Base-by-base conservation (phyloP, 2,113 vertebrate genomes). In the Cololabis saira region DNA sequence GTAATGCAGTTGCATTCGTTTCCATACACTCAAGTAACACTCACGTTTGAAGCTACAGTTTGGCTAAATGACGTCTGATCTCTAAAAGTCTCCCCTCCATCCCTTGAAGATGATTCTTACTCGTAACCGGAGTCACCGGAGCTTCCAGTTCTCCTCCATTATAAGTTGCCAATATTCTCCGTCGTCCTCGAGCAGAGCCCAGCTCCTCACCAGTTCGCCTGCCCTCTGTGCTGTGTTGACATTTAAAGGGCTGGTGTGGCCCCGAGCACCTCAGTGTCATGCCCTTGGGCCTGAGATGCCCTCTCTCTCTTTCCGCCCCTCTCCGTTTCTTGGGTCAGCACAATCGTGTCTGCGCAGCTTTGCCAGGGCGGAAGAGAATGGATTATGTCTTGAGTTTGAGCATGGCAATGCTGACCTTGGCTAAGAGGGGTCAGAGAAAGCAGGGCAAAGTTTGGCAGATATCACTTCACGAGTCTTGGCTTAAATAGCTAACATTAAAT, bases 181-280 rank as follows among this genome's bases (percentile, higher is more conserved):
- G 4, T 42, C 44, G 54, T 78, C 66, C 48, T 79, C 81, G 68
- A 62, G 79, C 59, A 58, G 49, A 67, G 69, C 17, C 14, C 47
- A 9, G 45, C 62, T 76, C 67, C 71, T 71, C 72, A 54, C 63
- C 69, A 69, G 43, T 59, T 74, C 48, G 74, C 48, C 68, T 67
- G 70, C 69, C 80, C 61, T 61, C 69, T 37, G 43, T 71, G 82
- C 85, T 80, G 76, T 72, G 85, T 72, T 94, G 93, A 92, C 92
- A 92, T 94, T 93, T 93, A 93, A 93, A 93, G 91, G 92, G 91
- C 90, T 90, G 61, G 80, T 21, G 80, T 92, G 86, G 88, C 91
- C 92, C 86, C 83, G 61, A 91, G 92, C 90, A 69, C 70, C 81
- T 19, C 72, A 44, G 81, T 91, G 91, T 91, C 86, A 82, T 89